A percentile compares a stretch with the other conserved stretches of the same genome.
Conservation (phyloP, 2,113 vertebrate species). For the Apeltes quadracus region DNA sequence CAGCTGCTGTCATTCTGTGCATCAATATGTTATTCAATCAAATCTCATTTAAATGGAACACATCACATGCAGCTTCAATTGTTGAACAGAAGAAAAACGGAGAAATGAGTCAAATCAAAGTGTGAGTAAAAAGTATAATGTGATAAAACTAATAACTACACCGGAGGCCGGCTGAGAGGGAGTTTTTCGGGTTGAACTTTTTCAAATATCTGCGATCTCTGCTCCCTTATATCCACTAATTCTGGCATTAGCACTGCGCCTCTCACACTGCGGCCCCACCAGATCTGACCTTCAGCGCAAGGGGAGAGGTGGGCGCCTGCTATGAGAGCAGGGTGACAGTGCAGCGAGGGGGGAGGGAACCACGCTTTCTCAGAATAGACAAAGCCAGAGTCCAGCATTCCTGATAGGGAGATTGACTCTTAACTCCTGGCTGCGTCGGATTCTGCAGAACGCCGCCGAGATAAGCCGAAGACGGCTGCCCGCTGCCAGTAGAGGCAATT, state of each 20-base stretch:
- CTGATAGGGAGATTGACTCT: constrained; percentile 64
- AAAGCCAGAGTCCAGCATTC: constrained; percentile 79
- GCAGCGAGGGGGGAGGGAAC: constrained; percentile 55
- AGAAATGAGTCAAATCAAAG: not conserved
- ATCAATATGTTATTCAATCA: not conserved
- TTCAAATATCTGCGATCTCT: not conserved
- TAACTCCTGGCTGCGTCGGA: constrained; percentile 44
- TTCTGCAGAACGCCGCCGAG: constrained; percentile 32
- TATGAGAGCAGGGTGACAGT: constrained; percentile 77
- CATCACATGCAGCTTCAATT: not conserved
- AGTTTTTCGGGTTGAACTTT: not conserved
- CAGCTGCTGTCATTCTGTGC: constrained; percentile 36
- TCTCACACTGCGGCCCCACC: constrained; percentile 65
- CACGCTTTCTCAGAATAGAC: constrained; percentile 82
- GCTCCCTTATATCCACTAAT: constrained; percentile 33
- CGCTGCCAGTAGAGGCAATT: not conserved
- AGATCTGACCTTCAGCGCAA: constrained; percentile 80
- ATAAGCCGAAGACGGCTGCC: constrained; percentile 24
- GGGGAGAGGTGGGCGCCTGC: constrained; percentile 78
- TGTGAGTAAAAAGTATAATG: not conserved
- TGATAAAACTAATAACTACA: not conserved
- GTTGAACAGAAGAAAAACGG: not conserved
- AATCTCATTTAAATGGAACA: not conserved
- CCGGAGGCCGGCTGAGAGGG: not conserved
- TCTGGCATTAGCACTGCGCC: constrained; percentile 48